Percentiles rank a stretch among this genome's conserved stretches.
Conservation (phyloP, 2,888 invertebrate species). For the Amblyteles armatorius region DNA sequence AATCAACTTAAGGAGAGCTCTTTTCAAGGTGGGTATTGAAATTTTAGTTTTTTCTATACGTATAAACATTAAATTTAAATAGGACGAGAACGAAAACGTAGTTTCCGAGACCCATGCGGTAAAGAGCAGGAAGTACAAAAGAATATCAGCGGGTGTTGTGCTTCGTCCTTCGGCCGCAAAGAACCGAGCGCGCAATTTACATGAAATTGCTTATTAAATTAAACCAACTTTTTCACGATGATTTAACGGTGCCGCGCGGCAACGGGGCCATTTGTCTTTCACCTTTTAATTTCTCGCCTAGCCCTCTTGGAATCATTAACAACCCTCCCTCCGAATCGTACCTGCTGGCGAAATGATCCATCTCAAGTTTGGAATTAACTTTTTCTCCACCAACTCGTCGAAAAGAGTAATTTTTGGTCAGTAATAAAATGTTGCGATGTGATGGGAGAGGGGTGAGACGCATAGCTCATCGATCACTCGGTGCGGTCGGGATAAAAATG, state of each 20-base stretch:
- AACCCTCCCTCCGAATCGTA: conserved; percentile 57
- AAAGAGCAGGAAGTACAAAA: too few species aligned
- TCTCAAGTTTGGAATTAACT: conserved; percentile 74
- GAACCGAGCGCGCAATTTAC: conserved; percentile 78
- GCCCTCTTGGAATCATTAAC: conserved; percentile 62
- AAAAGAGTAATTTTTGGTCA: conserved; percentile 11
- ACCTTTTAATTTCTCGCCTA: conserved; percentile 77
- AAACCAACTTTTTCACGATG: conserved; percentile 81
- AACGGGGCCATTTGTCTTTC: conserved; percentile 80
- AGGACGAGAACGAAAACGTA: too few species aligned
- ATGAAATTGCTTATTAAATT: conserved; percentile 84
- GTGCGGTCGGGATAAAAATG: not conserved
- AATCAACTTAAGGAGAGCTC: conserved; percentile 51
- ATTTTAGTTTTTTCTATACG: too few species aligned
- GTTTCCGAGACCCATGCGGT: too few species aligned
- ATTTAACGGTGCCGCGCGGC: conserved; percentile 78
- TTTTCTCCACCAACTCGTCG: conserved; percentile 23
- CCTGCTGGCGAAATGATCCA: conserved; percentile 66
- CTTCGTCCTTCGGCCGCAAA: not conserved
- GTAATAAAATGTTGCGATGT: conserved; percentile 9
- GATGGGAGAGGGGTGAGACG: not conserved
- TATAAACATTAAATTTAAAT: too few species aligned
- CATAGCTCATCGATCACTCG: not conserved
- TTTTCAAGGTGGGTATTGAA: not conserved
- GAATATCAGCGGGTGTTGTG: too few species aligned